Evolutionary conservation across 2,888 invertebrate genomes (phyloP).

Genomic region (Eupithecia exiguata): DNA sequence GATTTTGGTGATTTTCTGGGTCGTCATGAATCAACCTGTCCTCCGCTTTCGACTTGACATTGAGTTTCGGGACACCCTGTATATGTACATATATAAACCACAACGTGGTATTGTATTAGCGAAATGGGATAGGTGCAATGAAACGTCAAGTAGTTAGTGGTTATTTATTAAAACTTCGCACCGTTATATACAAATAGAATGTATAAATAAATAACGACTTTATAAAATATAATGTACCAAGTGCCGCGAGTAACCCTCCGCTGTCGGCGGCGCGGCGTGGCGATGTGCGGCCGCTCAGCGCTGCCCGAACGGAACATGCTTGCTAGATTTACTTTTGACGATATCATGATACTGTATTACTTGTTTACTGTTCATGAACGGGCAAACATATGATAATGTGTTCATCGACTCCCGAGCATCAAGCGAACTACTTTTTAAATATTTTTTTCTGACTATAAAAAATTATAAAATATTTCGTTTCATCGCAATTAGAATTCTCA

Average conservation of each 20-base stretch:
- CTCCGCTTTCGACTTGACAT: too few species aligned
- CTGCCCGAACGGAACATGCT: background rate
- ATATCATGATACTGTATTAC: background rate
- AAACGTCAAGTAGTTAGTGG: conserved; percentile 68
- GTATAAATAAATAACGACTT: conserved; percentile 83
- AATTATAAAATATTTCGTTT: background rate
- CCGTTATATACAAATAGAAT: conserved; percentile 82
- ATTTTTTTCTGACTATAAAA: background rate
- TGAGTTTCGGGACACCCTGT: too few species aligned
- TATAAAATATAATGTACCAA: conserved; percentile 79
- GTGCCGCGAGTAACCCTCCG: conserved; percentile 37
- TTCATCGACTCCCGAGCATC: background rate
- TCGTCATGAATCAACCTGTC: too few species aligned
- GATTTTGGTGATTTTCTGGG: too few species aligned
- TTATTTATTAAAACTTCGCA: conserved; percentile 80
- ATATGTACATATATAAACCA: too few species aligned
- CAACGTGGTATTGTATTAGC: background rate
- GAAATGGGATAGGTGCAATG: conserved; percentile 45
- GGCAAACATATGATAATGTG: background rate
- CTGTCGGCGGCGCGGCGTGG: background rate
- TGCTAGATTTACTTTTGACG: background rate
- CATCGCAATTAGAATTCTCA: background rate
- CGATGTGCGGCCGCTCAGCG: background rate
- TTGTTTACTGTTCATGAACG: background rate
- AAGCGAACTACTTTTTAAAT: background rate